Evolutionary conservation across 2,797 vertebrate genomes (phyloP).

Genomic region (Urocyon cinereoargenteus): DNA sequence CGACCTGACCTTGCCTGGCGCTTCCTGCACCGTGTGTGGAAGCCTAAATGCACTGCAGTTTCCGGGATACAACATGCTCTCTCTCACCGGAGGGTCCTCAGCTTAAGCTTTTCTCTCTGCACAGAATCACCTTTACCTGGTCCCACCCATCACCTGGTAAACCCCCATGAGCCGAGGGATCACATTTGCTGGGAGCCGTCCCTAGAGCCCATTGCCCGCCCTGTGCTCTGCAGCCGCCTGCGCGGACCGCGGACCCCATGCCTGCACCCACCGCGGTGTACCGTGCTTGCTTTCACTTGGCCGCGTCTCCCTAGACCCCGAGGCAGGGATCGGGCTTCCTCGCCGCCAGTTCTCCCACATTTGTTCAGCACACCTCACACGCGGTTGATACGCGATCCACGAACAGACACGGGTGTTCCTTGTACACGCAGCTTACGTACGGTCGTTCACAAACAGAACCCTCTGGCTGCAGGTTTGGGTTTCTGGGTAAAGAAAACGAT

Average conservation of each 20-base stretch:
- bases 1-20: background rate
- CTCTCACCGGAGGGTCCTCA: background rate
- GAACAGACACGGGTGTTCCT: background rate
- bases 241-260: accelerated
- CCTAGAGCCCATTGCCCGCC: background rate
- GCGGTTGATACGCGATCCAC: accelerated
- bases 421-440: background rate
- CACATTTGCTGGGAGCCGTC: background rate
- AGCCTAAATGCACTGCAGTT: background rate
- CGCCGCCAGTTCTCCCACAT: background rate
- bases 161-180: background rate
- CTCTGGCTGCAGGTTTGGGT: background rate
- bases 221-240: accelerated
- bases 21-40: background rate
- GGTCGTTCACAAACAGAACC: background rate
- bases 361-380: background rate
- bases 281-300: background rate
- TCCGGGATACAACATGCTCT: background rate
- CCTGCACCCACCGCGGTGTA: accelerated
- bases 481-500: background rate
- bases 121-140: background rate
- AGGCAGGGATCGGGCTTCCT: background rate
- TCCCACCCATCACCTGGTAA: background rate
- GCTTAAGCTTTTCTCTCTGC: background rate
- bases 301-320: background rate